These are phyloP conservation scores for Parthenolecanium corni DNA, from an alignment of 2,888 invertebrate species.

Conservation along the genomic window DNA sequence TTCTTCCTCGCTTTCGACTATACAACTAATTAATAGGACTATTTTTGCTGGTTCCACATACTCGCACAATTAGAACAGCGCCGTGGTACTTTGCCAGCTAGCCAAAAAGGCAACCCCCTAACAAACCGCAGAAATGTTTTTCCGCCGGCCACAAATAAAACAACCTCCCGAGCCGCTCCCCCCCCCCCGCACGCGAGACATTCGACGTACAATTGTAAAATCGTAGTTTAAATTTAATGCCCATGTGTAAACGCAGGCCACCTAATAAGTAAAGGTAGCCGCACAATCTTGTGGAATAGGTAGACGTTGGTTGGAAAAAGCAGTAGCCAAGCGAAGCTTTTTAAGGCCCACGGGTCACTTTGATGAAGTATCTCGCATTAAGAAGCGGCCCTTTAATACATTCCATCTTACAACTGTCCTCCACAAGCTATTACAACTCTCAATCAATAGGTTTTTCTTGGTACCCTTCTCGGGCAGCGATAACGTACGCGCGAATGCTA, in stretches of 20 bases:
- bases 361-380: conserved; percentile 30
- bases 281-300: conserved; percentile 17
- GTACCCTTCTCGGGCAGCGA: too few relatives aligned
- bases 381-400: conserved; percentile 23
- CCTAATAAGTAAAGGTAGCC: conserved; percentile 23
- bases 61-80: too few relatives aligned
- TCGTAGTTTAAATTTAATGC: conserved; percentile 15
- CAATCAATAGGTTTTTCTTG: conserved; percentile 21
- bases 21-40: too few relatives aligned
- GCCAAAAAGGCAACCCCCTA: not conserved
- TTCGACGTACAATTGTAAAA: conserved; percentile 5
- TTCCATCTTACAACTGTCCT: conserved; percentile 27
- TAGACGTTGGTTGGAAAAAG: not conserved
- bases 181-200: not conserved
- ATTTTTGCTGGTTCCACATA: too few relatives aligned
- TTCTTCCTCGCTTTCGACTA: too few relatives aligned
- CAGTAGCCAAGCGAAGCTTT: not conserved
- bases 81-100: too few relatives aligned
- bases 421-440: conserved; percentile 29
- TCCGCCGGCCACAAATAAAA: not conserved
- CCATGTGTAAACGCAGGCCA: conserved; percentile 16
- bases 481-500: not conserved
- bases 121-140: not conserved
- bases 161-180: not conserved
- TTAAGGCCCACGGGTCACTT: conserved; percentile 9